Conservation (phyloP, 2,888 invertebrate genomes). For the Eupithecia abbreviata region DNA sequence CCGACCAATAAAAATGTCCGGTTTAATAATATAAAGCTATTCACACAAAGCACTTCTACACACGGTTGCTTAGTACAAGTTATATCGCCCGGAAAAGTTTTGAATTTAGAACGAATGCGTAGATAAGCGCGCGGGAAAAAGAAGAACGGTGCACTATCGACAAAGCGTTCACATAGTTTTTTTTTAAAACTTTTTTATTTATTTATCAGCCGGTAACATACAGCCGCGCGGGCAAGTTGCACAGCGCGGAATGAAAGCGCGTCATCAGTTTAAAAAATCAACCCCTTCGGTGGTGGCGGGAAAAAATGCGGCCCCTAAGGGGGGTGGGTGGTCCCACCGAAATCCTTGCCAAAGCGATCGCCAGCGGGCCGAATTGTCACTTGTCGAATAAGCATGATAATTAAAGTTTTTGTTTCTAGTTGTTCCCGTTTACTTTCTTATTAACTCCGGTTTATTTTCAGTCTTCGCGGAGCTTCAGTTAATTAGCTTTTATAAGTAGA, state of each 20-base stretch:
- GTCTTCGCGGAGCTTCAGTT: constrained; percentile 34
- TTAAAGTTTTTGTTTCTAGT: constrained; percentile 75
- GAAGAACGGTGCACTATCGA: constrained; percentile 76
- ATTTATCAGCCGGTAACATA: constrained; percentile 79
- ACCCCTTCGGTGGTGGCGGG: constrained; percentile 81
- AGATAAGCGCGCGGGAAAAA: constrained; percentile 74
- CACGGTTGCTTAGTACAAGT: constrained; percentile 45
- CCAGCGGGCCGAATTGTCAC: constrained; percentile 80
- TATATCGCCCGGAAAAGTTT: constrained; percentile 49
- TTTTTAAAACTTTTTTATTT: constrained; percentile 67
- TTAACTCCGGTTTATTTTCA: constrained; percentile 38
- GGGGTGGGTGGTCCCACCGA: constrained; percentile 77
- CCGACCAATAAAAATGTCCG: constrained; percentile 48
- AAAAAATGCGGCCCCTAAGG: constrained; percentile 76
- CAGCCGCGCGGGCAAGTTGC: constrained; percentile 83
- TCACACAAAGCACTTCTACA: constrained; percentile 43
- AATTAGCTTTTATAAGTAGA: constrained; percentile 36
- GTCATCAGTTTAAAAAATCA: constrained; percentile 86
- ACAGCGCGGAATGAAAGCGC: constrained; percentile 84
- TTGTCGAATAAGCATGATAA: constrained; percentile 83
- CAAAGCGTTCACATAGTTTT: constrained; percentile 72
- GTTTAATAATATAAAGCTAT: constrained; percentile 39
- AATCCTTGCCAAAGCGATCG: constrained; percentile 83
- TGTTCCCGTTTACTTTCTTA: constrained; percentile 38
- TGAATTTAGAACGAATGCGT: constrained; percentile 65